Evolutionary conservation across 64 coral and sea anemone species (phyloP).

Genomic region (Stichodactyla mertensii): DNA sequence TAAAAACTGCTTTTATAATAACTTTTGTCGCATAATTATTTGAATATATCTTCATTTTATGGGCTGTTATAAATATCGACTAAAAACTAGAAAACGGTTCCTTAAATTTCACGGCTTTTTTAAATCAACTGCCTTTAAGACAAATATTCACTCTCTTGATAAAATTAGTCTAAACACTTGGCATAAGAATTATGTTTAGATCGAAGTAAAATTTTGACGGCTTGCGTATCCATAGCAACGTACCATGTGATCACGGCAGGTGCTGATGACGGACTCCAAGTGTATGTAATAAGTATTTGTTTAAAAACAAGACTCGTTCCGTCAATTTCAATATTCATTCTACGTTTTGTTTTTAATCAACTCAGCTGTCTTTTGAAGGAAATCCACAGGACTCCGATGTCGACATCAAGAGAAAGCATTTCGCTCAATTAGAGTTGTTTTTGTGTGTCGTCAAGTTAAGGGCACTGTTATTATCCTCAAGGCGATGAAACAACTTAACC

Average conservation of each 20-base stretch:
- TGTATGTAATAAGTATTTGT: background rate
- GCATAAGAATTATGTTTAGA: background rate
- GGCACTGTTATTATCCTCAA: background rate
- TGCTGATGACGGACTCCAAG: background rate
- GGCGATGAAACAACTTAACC: constrained; percentile 6
- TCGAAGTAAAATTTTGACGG: background rate
- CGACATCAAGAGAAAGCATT: background rate
- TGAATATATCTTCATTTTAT: background rate
- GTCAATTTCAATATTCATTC: background rate
- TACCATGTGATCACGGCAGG: background rate
- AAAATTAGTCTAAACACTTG: too few species aligned
- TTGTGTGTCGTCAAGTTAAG: background rate
- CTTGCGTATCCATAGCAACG: background rate
- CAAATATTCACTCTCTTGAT: too few species aligned
- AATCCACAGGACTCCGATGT: background rate
- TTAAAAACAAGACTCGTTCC: background rate
- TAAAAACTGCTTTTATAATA: background rate
- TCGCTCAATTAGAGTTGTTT: background rate
- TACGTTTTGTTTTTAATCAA: background rate
- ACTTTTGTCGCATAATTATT: background rate
- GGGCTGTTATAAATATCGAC: too few species aligned
- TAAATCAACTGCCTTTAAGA: too few species aligned
- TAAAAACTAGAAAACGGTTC: too few species aligned
- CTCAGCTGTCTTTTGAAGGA: background rate
- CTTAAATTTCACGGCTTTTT: too few species aligned